phyloP scores from a whole-genome alignment of 2,888 invertebrate genomes.

The Hydriomena furcata region DNA sequence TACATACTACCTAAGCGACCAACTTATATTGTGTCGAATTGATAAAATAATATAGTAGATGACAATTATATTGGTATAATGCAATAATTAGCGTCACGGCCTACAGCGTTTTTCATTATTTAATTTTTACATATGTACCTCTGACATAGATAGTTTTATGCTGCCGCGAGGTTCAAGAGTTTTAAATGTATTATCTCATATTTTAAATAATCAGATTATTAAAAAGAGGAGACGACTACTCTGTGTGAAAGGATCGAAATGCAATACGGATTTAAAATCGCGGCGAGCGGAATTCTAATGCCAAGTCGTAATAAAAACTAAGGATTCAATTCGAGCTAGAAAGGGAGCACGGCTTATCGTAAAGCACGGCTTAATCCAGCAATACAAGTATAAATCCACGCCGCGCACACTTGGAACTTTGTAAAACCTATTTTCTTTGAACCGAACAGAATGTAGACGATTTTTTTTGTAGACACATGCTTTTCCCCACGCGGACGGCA shows the following conservation, averaged over 20 bases:
- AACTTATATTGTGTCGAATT: too few relatives aligned
- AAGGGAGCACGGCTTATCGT: conserved; percentile 48
- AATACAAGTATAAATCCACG: conserved; percentile 52
- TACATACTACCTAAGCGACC: too few relatives aligned
- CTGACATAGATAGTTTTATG: too few relatives aligned
- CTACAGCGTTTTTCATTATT: too few relatives aligned
- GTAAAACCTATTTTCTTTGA: conserved; percentile 39
- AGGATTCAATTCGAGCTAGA: conserved; percentile 53
- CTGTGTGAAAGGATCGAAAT: conserved; percentile 29
- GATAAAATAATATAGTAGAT: too few relatives aligned
- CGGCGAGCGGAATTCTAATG: conserved; percentile 42
- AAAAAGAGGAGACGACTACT: conserved; percentile 25
- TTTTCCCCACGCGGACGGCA: conserved; percentile 44
- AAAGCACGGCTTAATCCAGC: conserved; percentile 51
- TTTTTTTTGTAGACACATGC: conserved; percentile 47
- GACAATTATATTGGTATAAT: too few relatives aligned
- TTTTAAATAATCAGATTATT: conserved; percentile 26
- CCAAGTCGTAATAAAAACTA: conserved; percentile 52
- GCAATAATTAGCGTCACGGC: too few relatives aligned
- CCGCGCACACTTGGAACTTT: conserved; percentile 47
- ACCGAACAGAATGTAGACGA: conserved; percentile 45
- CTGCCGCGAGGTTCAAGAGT: too few relatives aligned
- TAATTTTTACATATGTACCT: too few relatives aligned
- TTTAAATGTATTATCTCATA: not conserved
- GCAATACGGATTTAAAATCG: conserved; percentile 30